Percentiles rank a stretch among this genome's conserved stretches.
Evolutionary conservation across 1,140 invertebrate species (phyloP).

Genomic region (Drosophila neocordata): DNA sequence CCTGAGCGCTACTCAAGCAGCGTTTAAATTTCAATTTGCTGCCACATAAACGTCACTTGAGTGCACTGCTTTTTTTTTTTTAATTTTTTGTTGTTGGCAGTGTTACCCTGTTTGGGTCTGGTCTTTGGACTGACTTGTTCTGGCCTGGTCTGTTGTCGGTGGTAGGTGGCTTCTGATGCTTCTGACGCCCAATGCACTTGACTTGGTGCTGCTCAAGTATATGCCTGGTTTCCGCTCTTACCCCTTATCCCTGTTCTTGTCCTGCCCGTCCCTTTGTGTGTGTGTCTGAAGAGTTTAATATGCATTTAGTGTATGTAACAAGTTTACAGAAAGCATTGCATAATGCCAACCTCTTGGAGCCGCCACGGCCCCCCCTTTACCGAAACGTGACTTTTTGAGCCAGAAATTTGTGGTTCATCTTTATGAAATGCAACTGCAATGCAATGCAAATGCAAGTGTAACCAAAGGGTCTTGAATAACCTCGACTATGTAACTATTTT

Average conservation of each 20-base stretch:
- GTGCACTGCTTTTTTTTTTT: slow-evolving; percentile 63
- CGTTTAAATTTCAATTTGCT: slow-evolving; percentile 81
- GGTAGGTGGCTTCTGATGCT: slow-evolving; percentile 10
- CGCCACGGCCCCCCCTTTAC: not conserved
- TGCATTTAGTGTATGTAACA: slow-evolving; percentile 78
- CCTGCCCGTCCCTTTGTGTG: not conserved
- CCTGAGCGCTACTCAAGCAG: slow-evolving; percentile 65
- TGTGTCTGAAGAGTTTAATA: slow-evolving; percentile 74
- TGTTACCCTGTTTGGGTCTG: slow-evolving; percentile 12
- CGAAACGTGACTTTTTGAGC: slow-evolving; percentile 8
- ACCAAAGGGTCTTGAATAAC: not conserved
- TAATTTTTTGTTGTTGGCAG: slow-evolving; percentile 25
- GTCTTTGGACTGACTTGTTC: slow-evolving; percentile 19
- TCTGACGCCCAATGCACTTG: slow-evolving; percentile 59
- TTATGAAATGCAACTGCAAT: not conserved
- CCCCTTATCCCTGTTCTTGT: not conserved
- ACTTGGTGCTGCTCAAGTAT: slow-evolving; percentile 68
- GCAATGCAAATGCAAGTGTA: not conserved
- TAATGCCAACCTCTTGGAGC: slow-evolving; percentile 33
- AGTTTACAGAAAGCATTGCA: slow-evolving; percentile 66
- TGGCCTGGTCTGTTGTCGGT: slow-evolving; percentile 14
- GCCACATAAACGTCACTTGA: slow-evolving; percentile 75
- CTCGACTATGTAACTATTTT: not conserved
- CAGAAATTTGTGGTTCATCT: slow-evolving; percentile 10
- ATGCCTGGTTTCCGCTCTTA: slow-evolving; percentile 13